Base-by-base conservation (phyloP, 2,797 vertebrate genomes). In the Sarcoramphus papa region DNA sequence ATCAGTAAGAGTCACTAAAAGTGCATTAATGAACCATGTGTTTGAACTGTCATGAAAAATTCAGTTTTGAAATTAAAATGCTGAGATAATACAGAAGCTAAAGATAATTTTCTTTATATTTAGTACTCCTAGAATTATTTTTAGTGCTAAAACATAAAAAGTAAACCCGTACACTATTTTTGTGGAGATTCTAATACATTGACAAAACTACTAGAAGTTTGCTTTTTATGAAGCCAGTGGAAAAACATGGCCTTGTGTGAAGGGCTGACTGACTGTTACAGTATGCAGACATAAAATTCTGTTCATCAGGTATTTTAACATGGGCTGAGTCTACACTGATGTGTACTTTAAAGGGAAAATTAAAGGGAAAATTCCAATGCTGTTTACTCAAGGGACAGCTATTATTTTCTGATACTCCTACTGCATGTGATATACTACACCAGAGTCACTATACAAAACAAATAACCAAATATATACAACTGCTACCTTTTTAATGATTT, bases 1-100 rank as follows among this genome's bases (percentile, higher is more conserved):
- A 82, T 77, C 70, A 95, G 51, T 84, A 85, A 88, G 68, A 74
- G 45, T 75, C 48, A 91, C 79, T 88, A 82, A 70, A 96, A 95
- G 37, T 47, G 14, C 50, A 75, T 73, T 85, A 88, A 69, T 40
- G 30, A 75, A 72, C 47, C n/a, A 33, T 1, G 12, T 47, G 10
- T 59, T 22, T 73, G 77, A 95, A 91, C 47, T n/a, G 67, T 78
- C 88, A 92, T n/a, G 51, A 90, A 94, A 90, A 91, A 76, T 6
- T 53, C 63, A 12, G 33, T 56, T 95, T 82, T 60, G 27, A 63
- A 95, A 92, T 85, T 11, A 51, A 87, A 91, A 85, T 56, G 43
- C 37, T 45, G 40, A 86, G 31, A 50, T 48, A 84, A 67, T 23
- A 50, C 7, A 82, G 70, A 89, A 62, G 5, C 2, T 47, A 31